Conservation (phyloP, 2,797 vertebrate genomes). For the Pelobates cultripes region DNA sequence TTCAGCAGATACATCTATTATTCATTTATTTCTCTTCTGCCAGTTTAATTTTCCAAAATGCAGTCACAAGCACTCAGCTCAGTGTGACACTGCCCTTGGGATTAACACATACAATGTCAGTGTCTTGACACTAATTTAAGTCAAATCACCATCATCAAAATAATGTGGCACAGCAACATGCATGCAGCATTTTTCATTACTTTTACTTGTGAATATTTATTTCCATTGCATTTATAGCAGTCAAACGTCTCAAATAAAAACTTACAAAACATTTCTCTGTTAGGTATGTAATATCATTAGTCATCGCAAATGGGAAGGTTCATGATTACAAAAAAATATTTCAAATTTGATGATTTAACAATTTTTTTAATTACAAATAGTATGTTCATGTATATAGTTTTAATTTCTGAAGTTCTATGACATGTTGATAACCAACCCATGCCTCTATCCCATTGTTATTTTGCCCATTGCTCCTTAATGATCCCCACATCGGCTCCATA, state of each 20-base stretch:
- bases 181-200: not conserved
- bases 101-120: constrained; percentile 14
- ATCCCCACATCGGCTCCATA: too few species aligned
- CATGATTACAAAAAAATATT: too few species aligned
- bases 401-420: too few species aligned
- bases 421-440: too few species aligned
- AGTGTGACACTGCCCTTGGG: constrained; percentile 7
- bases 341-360: too few species aligned
- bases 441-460: too few species aligned
- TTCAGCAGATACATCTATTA: not conserved
- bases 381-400: too few species aligned
- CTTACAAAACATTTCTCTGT: not conserved
- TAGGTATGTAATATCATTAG: not conserved
- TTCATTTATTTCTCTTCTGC: not conserved
- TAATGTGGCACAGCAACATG: not conserved
- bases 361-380: too few species aligned
- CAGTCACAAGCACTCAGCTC: not conserved
- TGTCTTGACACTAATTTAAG: constrained; percentile 1
- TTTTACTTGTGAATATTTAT: not conserved
- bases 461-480: too few species aligned
- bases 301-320: not conserved
- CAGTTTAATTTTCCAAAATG: constrained; percentile 1
- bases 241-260: not conserved
- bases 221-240: not conserved
- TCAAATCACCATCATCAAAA: not conserved